Evolutionary conservation across 2,797 vertebrate species (phyloP).

Genomic region (Gambusia yucatana): DNA sequence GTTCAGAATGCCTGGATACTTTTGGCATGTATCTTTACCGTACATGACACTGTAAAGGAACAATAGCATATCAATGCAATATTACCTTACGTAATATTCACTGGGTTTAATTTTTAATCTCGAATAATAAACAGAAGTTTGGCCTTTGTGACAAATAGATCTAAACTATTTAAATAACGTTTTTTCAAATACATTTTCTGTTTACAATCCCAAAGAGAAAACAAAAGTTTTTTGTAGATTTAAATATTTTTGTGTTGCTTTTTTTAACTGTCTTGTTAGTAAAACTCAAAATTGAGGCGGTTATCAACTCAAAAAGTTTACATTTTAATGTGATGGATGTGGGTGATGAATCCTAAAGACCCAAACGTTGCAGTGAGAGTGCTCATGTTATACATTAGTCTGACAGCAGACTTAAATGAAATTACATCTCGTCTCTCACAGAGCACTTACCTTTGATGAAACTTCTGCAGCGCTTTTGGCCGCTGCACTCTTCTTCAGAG

Average conservation of each 20-base stretch:
- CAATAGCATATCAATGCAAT: too few species aligned
- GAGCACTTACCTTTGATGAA: constrained; percentile 65
- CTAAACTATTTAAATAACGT: too few species aligned
- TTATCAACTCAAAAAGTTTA: constrained; percentile 11
- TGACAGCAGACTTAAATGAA: background rate
- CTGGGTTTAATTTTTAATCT: too few species aligned
- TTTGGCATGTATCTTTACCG: too few species aligned
- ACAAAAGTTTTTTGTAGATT: background rate
- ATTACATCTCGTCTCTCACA: constrained; percentile 28
- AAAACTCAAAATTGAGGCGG: background rate
- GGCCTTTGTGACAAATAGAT: too few species aligned
- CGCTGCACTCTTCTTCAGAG: constrained; percentile 41
- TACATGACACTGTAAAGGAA: too few species aligned
- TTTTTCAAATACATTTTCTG: background rate
- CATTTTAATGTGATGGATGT: constrained; percentile 60
- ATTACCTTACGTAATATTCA: too few species aligned
- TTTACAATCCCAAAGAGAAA: background rate
- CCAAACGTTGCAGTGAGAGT: constrained; percentile 41
- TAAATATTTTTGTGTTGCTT: background rate
- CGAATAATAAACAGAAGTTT: too few species aligned
- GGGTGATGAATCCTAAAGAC: constrained; percentile 48
- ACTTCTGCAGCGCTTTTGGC: constrained; percentile 63
- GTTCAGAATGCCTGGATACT: too few species aligned
- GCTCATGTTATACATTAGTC: background rate
- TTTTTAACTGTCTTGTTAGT: background rate